Conservation (phyloP, 2,888 invertebrate species). For the Watsonalla cultraria region DNA sequence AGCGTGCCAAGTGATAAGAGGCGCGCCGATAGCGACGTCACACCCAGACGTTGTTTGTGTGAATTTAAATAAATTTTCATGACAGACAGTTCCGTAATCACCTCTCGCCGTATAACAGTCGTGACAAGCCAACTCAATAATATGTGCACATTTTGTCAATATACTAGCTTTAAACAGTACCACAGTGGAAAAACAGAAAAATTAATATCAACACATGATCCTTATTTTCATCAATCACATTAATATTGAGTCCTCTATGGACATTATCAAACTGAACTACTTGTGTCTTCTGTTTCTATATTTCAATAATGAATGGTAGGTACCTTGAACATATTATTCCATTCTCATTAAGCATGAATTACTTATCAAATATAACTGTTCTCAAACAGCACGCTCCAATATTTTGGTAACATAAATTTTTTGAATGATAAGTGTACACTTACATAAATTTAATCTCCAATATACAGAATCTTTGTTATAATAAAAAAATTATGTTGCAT, state of each 20-base stretch:
- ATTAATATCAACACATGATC: background rate
- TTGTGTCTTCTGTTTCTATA: no score
- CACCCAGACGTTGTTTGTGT: constrained; percentile 79
- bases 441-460: no score
- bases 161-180: constrained; percentile 21
- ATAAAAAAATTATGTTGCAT: no score
- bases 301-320: no score
- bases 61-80: constrained; percentile 79
- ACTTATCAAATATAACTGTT: no score
- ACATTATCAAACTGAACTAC: no score
- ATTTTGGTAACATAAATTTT: no score
- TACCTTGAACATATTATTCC: no score
- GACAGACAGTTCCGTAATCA: constrained; percentile 79
- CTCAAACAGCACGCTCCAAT: no score
- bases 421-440: no score
- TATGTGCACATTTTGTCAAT: constrained; percentile 33
- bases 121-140: constrained; percentile 64
- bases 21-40: constrained; percentile 78
- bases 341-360: no score
- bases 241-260: background rate
- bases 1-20: constrained; percentile 79
- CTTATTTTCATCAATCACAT: background rate
- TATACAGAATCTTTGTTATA: no score
- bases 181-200: constrained; percentile 21
- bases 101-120: constrained; percentile 64